Conservation (phyloP, 2,888 invertebrate genomes). For the Caenorhabditis virilis region DNA sequence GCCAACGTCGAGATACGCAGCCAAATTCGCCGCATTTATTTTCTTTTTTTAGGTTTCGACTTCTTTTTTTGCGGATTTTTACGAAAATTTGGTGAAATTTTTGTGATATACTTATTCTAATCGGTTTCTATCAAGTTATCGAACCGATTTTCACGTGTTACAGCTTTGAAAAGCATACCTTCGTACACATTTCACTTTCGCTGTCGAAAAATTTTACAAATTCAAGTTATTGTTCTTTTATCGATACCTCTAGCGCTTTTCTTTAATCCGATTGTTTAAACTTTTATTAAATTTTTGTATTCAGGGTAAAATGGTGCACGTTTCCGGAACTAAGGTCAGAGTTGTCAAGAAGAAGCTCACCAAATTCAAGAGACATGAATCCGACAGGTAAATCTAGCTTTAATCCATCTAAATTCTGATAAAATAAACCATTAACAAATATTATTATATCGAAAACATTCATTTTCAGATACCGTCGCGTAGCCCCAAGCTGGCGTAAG, state of each 20-base stretch:
- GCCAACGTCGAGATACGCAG: conserved; percentile 20
- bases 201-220: background rate
- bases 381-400: conserved; percentile 80
- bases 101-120: background rate
- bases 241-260: background rate
- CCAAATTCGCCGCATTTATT: conserved; percentile 7
- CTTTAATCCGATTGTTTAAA: background rate
- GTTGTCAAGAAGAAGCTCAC: conserved; percentile 97
- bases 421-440: too few species aligned
- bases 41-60: background rate
- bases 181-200: background rate
- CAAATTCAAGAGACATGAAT: conserved; percentile 97
- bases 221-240: background rate
- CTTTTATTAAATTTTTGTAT: conserved; percentile 1
- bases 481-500: conserved; percentile 84
- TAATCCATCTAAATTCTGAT: conserved; percentile 83
- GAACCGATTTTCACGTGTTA: background rate
- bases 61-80: conserved; percentile 6
- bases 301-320: conserved; percentile 65
- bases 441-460: conserved; percentile 1
- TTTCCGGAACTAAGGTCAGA: conserved; percentile 77
- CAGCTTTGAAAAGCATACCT: background rate
- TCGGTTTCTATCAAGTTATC: background rate
- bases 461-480: conserved; percentile 60
- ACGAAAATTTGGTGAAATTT: background rate